Evolutionary conservation across 1,140 invertebrate genomes (phyloP).

Genomic region (Heliconius himera): DNA sequence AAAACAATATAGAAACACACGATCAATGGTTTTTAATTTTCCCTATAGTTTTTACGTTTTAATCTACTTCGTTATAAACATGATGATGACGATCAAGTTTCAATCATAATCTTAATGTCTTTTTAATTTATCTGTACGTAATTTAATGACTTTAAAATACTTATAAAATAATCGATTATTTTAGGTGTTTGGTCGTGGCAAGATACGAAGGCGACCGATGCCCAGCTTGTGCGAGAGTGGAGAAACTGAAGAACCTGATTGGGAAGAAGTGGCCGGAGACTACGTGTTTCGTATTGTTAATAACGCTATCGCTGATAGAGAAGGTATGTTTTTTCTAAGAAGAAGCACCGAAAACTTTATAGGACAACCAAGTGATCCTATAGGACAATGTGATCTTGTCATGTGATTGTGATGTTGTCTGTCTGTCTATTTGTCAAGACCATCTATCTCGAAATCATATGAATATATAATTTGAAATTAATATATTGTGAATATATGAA

Average conservation of each 20-base stretch:
- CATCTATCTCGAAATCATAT: too few species aligned
- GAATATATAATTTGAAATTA: too few species aligned
- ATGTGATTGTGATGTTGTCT: too few species aligned
- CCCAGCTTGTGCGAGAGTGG: conserved; percentile 84
- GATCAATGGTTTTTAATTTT: not conserved
- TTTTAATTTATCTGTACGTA: not conserved
- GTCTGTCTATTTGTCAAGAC: too few species aligned
- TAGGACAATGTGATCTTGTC: too few species aligned
- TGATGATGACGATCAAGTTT: not conserved
- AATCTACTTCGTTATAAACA: not conserved
- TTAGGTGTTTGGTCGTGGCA: conserved; percentile 87
- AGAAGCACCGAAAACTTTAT: too few species aligned
- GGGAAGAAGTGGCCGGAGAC: conserved; percentile 84
- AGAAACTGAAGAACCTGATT: conserved; percentile 67
- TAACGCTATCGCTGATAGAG: conserved; percentile 87
- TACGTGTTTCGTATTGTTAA: conserved; percentile 95
- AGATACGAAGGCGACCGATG: conserved; percentile 84
- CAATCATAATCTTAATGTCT: not conserved
- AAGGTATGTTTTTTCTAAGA: conserved; percentile 62
- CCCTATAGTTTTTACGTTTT: not conserved
- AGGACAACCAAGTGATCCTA: too few species aligned
- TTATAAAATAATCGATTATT: not conserved
- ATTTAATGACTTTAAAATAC: not conserved
- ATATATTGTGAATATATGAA: too few species aligned
- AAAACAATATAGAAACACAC: too few species aligned